phyloP scores from a whole-genome alignment of 2,888 invertebrate genomes.

The Aleiodes leptofemur region DNA sequence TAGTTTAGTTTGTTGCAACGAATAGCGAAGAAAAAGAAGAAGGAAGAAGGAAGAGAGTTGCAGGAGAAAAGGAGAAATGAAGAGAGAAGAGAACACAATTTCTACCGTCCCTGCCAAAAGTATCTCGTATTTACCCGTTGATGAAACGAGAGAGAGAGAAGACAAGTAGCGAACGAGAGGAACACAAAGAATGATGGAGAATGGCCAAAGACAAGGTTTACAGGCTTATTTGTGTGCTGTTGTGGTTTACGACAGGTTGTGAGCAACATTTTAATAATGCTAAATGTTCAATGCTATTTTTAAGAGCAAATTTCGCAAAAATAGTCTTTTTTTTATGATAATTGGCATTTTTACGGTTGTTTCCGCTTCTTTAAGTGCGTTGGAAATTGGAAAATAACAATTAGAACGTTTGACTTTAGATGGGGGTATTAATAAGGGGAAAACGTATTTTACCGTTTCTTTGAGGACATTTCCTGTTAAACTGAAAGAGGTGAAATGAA shows the following conservation, averaged over 20 bases:
- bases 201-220: slow-evolving; percentile 9
- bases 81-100: slow-evolving; percentile 5
- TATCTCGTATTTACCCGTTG: slow-evolving; percentile 6
- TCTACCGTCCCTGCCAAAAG: not conserved
- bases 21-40: not conserved
- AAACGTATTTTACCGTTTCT: too few relatives aligned
- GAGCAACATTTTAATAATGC: slow-evolving; percentile 22
- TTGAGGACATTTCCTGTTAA: too few relatives aligned
- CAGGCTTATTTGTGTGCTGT: slow-evolving; percentile 16
- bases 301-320: not conserved
- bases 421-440: too few relatives aligned
- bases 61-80: not conserved
- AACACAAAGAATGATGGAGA: slow-evolving; percentile 10
- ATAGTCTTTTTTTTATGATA: not conserved
- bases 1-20: not conserved
- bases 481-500: too few relatives aligned
- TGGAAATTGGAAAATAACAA: too few relatives aligned
- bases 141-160: slow-evolving; percentile 5
- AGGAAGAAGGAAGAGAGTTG: not conserved
- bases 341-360: not conserved
- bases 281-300: slow-evolving; percentile 1
- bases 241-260: slow-evolving; percentile 13
- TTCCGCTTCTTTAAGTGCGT: not conserved
- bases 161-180: not conserved
- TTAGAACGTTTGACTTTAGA: too few relatives aligned